Base-by-base conservation (phyloP, 1,140 invertebrate genomes). In the Argopecten irradians region DNA sequence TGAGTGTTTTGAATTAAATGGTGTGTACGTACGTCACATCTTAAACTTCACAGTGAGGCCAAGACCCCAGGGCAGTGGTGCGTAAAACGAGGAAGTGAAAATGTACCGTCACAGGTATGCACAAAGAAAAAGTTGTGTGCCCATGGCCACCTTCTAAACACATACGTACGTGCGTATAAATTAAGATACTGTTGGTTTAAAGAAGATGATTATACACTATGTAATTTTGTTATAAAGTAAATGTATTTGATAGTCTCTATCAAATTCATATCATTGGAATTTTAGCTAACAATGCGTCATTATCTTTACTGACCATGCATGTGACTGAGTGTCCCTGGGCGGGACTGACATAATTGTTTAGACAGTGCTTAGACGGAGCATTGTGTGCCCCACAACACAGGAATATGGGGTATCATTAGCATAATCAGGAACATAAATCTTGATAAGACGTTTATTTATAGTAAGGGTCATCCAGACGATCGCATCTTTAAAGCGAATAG, bases 11-110 rank as follows among this genome's bases (percentile, higher is more conserved):
- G 55, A 71, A 71, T 71, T n/a, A 71, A 71, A 71, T n/a, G 22
- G 22, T 39, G 36, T 39, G 13, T 39, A 39, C 36, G 16, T 71
- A 71, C 55, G 55, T 71, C 55, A 71, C 55, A 71, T 71, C 55
- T 55, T 71, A 71, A 71, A 71, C 55, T 71, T 71, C 55, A 71
- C 22, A 71, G 55, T 71, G 55, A 71, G 55, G 55, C 55, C 55
- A 71, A 28, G n/a, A 71, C 55, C 55, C 11, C 5, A 2, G 55
- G 55, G 55, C 55, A 71, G 22, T 71, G 55, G 55, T n/a, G 55
- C 55, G 55, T 8, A 71, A n/a, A 71, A 71, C 55, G n/a, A 71
- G 55, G 55, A 71, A 71, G 55, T 71, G 55, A 71, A 71, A 0
- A 71, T n/a, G n/a, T 71, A 71, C 55, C 55, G n/a, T 28, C 1